phyloP scores from a whole-genome alignment of 2,113 vertebrate genomes.

The Bombycilla garrulus region DNA sequence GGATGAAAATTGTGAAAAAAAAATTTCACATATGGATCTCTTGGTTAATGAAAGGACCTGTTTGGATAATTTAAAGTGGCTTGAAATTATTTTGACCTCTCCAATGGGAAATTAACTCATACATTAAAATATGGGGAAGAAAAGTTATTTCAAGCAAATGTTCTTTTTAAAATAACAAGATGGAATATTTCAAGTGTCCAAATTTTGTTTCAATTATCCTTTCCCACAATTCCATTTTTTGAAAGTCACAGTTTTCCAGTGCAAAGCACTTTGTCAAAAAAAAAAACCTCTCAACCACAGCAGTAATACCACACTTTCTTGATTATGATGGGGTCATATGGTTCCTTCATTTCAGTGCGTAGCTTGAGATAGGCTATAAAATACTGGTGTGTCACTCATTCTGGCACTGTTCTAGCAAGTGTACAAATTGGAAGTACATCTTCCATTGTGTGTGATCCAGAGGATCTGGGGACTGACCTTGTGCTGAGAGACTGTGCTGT shows the following conservation, averaged over 20 bases:
- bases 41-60: background rate
- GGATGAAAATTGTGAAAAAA: background rate
- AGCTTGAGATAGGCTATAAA: background rate
- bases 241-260: background rate
- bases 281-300: fast-evolving
- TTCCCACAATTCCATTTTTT: background rate
- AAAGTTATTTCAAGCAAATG: background rate
- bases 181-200: background rate
- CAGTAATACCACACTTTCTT: background rate
- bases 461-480: background rate
- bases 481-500: background rate
- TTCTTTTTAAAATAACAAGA: background rate
- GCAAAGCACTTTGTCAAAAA: background rate
- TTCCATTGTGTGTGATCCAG: background rate
- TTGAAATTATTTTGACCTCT: background rate
- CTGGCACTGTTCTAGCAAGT: background rate
- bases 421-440: background rate
- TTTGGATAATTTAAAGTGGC: background rate
- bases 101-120: background rate
- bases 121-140: background rate
- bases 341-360: background rate
- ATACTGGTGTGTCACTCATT: background rate
- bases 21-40: background rate
- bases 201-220: background rate
- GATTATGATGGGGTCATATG: background rate